Evolutionary conservation across 2,888 invertebrate genomes (phyloP).

Genomic region (Andrena marginata): DNA sequence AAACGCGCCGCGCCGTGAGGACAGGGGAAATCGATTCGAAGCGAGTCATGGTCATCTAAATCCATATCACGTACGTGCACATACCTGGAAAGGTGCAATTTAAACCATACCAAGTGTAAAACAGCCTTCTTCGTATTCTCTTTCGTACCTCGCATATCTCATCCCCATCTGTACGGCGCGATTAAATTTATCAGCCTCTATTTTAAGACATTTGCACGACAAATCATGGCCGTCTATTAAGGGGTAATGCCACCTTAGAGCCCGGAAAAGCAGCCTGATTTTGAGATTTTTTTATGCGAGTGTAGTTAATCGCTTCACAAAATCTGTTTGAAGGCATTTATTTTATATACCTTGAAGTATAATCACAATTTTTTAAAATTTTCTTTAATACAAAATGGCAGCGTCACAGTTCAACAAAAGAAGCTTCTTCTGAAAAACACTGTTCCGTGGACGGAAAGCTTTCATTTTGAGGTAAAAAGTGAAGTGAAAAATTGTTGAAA

Average conservation of each 20-base stretch:
- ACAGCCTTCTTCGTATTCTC: neutral
- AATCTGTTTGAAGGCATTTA: no score
- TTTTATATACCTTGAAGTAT: no score
- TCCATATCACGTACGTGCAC: conserved; percentile 54
- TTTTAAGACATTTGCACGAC: neutral
- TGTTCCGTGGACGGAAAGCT: no score
- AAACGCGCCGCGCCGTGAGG: conserved; percentile 68
- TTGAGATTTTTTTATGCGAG: no score
- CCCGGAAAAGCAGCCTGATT: no score
- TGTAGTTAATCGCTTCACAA: no score
- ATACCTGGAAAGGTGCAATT: conserved; percentile 9
- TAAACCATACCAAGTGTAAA: conserved; percentile 1
- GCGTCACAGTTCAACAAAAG: no score
- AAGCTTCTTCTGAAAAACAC: no score
- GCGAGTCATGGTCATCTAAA: conserved; percentile 74
- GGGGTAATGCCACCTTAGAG: neutral
- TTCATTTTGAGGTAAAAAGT: no score
- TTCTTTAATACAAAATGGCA: no score
- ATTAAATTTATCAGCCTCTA: neutral
- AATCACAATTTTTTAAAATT: no score
- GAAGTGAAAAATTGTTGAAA: no score
- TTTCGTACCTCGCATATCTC: neutral
- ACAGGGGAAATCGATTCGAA: conserved; percentile 71
- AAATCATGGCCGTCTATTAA: neutral
- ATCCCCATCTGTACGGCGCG: neutral